phyloP scores from a whole-genome alignment of 2,797 vertebrate species.

The Pipistrellus pygmaeus region DNA sequence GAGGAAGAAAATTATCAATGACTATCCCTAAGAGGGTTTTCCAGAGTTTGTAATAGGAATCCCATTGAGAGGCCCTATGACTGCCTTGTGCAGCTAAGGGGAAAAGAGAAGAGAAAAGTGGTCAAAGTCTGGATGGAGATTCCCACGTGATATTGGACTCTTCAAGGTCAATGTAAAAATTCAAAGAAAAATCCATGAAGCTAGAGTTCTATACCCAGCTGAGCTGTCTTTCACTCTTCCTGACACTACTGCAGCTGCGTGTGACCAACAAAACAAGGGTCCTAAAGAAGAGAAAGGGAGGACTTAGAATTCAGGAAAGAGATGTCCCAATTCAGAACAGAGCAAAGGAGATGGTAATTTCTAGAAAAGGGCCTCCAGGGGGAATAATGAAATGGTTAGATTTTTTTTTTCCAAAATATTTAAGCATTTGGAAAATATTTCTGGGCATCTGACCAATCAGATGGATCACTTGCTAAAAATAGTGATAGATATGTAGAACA shows the following conservation, averaged over 20 bases:
- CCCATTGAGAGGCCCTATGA: not conserved
- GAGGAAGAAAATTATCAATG: not conserved
- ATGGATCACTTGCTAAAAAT: not conserved
- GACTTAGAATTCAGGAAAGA: not conserved
- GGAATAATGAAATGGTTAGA: not conserved
- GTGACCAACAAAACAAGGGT: not conserved
- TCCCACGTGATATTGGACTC: not conserved
- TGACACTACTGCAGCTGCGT: not conserved
- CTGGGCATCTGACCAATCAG: not conserved
- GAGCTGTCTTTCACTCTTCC: not conserved
- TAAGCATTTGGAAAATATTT: not conserved
- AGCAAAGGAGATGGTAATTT: not conserved
- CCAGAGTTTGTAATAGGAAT: not conserved
- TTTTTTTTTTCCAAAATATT: not conserved
- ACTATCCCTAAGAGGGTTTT: not conserved
- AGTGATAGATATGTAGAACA: not conserved
- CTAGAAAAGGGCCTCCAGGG: not conserved
- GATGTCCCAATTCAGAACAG: not conserved
- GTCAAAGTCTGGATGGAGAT: not conserved
- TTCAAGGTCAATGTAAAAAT: rapidly evolving
- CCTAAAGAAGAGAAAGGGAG: not conserved
- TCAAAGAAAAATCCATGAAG: not conserved
- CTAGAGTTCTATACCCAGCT: not conserved
- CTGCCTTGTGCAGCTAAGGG: not conserved
- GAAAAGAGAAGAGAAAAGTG: not conserved